These are phyloP conservation scores for Alouatta palliata DNA, from an alignment of 2,113 vertebrate genomes.

Conservation along the genomic window DNA sequence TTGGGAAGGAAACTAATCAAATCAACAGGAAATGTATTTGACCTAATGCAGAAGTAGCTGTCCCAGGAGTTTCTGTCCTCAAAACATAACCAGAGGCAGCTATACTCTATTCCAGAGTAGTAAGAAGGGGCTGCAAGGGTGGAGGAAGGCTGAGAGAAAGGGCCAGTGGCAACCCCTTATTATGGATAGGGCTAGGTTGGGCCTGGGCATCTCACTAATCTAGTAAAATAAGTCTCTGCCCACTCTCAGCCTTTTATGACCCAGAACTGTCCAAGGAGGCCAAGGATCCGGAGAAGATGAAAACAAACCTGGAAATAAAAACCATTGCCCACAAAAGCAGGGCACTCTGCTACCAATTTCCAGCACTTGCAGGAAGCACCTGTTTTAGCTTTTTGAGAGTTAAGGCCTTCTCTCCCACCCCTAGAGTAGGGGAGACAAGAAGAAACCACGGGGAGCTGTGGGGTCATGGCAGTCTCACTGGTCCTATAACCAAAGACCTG, in stretches of 20 bases:
- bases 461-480: not conserved
- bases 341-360: not conserved
- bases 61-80: slow-evolving; percentile 63
- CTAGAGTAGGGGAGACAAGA: not conserved
- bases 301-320: slow-evolving; percentile 41
- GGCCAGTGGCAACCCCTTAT: not conserved
- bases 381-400: slow-evolving; percentile 32
- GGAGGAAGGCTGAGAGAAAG: not conserved
- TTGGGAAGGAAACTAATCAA: slow-evolving; percentile 71
- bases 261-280: not conserved
- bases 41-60: slow-evolving; percentile 63
- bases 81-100: slow-evolving; percentile 41
- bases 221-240: not conserved
- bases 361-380: not conserved
- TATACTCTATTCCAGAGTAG: slow-evolving; percentile 14
- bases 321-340: not conserved
- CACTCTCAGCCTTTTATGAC: not conserved
- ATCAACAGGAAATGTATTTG: slow-evolving; percentile 77
- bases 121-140: not conserved
- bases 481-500: not conserved
- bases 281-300: not conserved
- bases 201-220: not conserved
- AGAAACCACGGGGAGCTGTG: not conserved
- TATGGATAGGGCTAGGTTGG: not conserved
- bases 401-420: not conserved